These are phyloP conservation scores for Hermetia illucens DNA, from an alignment of 1,140 invertebrate genomes.

Conservation along the genomic window DNA sequence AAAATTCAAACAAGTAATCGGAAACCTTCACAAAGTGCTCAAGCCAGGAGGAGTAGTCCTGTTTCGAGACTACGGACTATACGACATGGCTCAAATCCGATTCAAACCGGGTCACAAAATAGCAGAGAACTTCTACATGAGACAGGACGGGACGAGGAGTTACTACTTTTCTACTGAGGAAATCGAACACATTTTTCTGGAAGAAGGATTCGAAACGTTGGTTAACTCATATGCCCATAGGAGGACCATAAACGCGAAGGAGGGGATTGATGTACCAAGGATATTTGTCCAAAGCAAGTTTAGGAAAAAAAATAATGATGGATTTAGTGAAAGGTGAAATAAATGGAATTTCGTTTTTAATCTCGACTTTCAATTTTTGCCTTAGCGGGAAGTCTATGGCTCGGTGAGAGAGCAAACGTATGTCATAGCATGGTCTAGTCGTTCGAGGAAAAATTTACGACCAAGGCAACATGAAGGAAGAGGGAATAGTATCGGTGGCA, in stretches of 20 bases:
- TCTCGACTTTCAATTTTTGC: no score
- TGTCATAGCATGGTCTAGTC: no score
- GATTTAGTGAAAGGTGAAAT: no score
- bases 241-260: conserved; percentile 81
- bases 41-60: conserved; percentile 71
- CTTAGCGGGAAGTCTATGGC: no score
- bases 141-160: conserved; percentile 91
- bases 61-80: conserved; percentile 94
- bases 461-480: no score
- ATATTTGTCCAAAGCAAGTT: conserved; percentile 90
- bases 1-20: conserved; percentile 57
- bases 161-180: conserved; percentile 69
- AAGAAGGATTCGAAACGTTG: conserved; percentile 51
- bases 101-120: conserved; percentile 90
- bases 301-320: no score
- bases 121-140: conserved; percentile 85
- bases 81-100: conserved; percentile 92
- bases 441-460: no score
- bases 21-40: conserved; percentile 54
- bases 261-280: conserved; percentile 75
- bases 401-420: no score
- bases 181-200: conserved; percentile 41
- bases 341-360: no score
- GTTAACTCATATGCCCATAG: conserved; percentile 65
- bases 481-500: no score